Base-by-base conservation (phyloP, 2,797 vertebrate genomes). In the Microctenopoma stevenorrisi region DNA sequence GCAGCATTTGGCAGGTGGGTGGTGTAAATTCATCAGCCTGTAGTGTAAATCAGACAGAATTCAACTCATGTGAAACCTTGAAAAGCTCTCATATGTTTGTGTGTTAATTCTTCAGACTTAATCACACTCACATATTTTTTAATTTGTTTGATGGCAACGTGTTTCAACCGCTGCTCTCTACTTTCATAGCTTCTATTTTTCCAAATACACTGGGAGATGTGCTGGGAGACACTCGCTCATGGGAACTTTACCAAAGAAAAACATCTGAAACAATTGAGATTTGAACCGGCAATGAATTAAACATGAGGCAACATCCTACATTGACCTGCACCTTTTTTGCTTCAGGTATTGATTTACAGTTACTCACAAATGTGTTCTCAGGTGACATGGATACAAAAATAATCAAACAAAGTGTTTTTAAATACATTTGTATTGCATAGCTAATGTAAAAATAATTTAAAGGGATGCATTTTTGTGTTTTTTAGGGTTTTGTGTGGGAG, bases 1-100 rank as follows among this genome's bases (percentile, higher is more conserved):
- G 57, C 33, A 78, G 70, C 81, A 88, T 82, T 81, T 85, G 76
- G 73, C 35, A 60, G 35, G 88, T 88, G 84, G 86, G 84, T 48
- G 86, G 81, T 83, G 68, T 82, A 72, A 57, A 47, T 71, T 72
- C 14, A 60, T 62, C 38, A 46, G 38, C 9, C 47, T n/a, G 22
- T 22, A 72, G 50, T 60, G 57, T 67, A 30, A 53, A 68, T 53
- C 22, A 51, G 50, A 54, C 59, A 42, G 14, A 70, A 52, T 57
- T 66, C 16, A 54, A 47, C 49, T 65, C 2, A 50, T 42, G 13
- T 53, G 7, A 56, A 7, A 38, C 28, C 3, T 59, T 1, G 54
- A 18, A 53, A 72, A 60, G 11, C 14, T 11, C 15, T 68, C 1
- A 9, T 64, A 26, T 58, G 53, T 30, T 14, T 50, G 40, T 49